Evolutionary conservation across 2,888 invertebrate genomes (phyloP).

Genomic region (Heliconius ethilla): DNA sequence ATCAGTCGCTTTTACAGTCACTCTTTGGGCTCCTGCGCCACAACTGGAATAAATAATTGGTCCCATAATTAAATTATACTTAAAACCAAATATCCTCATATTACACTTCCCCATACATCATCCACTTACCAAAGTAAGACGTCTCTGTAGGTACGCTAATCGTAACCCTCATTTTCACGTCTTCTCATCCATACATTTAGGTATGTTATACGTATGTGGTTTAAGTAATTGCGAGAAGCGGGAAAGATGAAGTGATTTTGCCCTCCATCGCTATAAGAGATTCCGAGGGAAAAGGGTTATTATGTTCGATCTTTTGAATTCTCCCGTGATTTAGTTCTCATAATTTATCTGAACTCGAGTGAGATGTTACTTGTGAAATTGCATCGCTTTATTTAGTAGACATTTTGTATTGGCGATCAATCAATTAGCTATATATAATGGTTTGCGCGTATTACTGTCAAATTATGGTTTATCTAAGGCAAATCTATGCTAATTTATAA

Average conservation of each 20-base stretch:
- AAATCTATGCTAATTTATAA: conserved; percentile 42
- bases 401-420: conserved; percentile 33
- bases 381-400: conserved; percentile 40
- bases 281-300: conserved; percentile 53
- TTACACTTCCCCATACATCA: background rate
- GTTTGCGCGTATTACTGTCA: conserved; percentile 45
- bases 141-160: conserved; percentile 23
- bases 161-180: conserved; percentile 27
- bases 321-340: conserved; percentile 52
- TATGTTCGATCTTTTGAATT: conserved; percentile 54
- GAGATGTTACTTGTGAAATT: conserved; percentile 46
- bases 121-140: conserved; percentile 1
- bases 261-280: conserved; percentile 57
- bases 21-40: no score
- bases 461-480: conserved; percentile 41
- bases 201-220: conserved; percentile 28
- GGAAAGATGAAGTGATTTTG: conserved; percentile 64
- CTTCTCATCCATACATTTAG: conserved; percentile 19
- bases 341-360: conserved; percentile 42
- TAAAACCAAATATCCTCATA: background rate
- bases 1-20: no score
- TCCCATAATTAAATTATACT: no score
- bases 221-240: conserved; percentile 57
- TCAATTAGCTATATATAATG: conserved; percentile 33
- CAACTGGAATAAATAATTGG: no score